Base-by-base conservation (phyloP, 2,888 invertebrate species). In the Cryptocephalus moraei region DNA sequence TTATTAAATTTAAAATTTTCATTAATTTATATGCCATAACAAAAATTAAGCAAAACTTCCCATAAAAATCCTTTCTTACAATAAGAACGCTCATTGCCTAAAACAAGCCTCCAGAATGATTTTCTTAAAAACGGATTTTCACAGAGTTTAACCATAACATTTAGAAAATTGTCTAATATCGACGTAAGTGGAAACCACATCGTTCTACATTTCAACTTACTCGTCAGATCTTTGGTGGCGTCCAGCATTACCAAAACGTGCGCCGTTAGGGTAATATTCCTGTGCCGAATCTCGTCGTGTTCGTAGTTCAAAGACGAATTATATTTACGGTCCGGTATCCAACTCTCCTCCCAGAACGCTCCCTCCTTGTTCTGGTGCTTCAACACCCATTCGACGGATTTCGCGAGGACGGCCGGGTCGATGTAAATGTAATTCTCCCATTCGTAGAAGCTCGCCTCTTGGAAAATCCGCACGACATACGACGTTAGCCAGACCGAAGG, bases 391-490 rank as follows among this genome's bases (percentile, higher is more conserved):
- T 82, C 75, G 1, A 92, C 86, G 1, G 94, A 82, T 65, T 83
- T 84, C 4, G 87, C 81, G 59, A 95, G 89, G 55, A 91, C 86
- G 39, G 80, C 76, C 0, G 91, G 88, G 68, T 95, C 94, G 55
- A 96, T 91, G 71, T 91, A 96, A 46, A 96, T 82, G 63, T 84
- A 91, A 68, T 93, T 91, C 73, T 95, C 94, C 95, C 95, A 96
- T 67, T 96, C 95, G 62, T 93, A 92, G 70, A 93, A 93, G 34
- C 88, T 88, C 0, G 93, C 94, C 64, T 91, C 91, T 67, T 92
- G 87, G 67, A 96, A 84, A 43, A 90, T 80, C 55, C 90, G 79
- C 0, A 89, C 86, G 62, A 89, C 89, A 70, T 91, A 94, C 0
- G 95, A 88, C 0, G 96, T 95, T 54, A 95, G 69, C 93, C 94